phyloP scores from a whole-genome alignment of 2,113 vertebrate genomes.

The Carassius auratus region DNA sequence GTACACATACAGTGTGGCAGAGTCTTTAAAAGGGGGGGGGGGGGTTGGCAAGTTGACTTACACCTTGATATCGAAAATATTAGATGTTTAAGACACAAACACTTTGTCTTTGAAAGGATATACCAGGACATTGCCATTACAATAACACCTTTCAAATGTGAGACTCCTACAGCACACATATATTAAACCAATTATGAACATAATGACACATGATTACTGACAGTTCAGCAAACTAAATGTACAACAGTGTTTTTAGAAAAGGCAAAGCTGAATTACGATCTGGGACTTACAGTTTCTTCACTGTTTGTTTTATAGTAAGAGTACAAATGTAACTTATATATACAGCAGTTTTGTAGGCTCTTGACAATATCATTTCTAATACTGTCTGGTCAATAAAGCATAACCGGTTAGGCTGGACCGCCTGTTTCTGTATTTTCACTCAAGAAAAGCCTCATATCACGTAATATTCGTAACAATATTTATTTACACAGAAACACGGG shows the following conservation, averaged over 20 bases:
- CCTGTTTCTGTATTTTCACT: not conserved
- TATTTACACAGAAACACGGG: not conserved
- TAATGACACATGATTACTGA: not conserved
- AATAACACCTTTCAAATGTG: not conserved
- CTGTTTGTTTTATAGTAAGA: not conserved
- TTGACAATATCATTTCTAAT: not conserved
- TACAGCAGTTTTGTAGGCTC: not conserved
- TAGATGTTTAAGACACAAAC: not conserved
- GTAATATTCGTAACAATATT: not conserved
- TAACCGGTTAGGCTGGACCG: not conserved
- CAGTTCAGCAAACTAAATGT: not conserved
- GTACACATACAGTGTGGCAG: not conserved
- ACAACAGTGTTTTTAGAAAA: not conserved
- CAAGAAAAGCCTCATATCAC: not conserved
- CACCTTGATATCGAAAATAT: not conserved
- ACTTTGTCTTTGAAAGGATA: not conserved
- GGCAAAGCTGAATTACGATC: not conserved
- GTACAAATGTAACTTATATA: not conserved
- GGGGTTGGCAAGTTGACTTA: not conserved
- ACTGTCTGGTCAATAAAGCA: not conserved
- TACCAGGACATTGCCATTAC: not conserved
- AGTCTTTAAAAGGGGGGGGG: not conserved
- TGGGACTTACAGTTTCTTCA: not conserved
- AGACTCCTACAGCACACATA: not conserved
- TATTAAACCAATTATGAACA: not conserved